phyloP scores from a whole-genome alignment of 2,888 invertebrate genomes.

The Drosophila prolongata region DNA sequence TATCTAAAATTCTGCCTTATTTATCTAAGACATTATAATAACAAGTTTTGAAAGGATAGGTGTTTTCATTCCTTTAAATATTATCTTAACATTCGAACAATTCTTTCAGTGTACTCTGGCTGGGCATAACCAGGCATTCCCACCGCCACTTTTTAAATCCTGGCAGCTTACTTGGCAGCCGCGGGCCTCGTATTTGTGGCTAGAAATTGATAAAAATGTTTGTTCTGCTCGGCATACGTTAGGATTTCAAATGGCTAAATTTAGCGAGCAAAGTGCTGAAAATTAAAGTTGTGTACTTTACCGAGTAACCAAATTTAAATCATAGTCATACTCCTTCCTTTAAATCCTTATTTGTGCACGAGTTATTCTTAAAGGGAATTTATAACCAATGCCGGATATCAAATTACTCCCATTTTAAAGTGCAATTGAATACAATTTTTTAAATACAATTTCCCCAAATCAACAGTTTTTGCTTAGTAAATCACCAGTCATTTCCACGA shows the following conservation, averaged over 20 bases:
- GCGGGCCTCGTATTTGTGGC: slow-evolving; percentile 7
- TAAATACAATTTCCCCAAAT: slow-evolving; percentile 1
- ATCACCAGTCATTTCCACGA: not conserved
- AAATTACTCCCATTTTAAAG: not conserved
- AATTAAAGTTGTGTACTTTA: not conserved
- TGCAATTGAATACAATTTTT: not conserved
- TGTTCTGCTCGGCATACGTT: slow-evolving; percentile 42
- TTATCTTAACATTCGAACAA: not conserved
- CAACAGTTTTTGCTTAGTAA: slow-evolving; percentile 19
- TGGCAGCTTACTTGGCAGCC: slow-evolving; percentile 58
- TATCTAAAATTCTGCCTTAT: too few species aligned
- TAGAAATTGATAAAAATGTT: slow-evolving; percentile 72
- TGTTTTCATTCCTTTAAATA: too few species aligned
- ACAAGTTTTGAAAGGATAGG: too few species aligned
- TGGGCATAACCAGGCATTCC: slow-evolving; percentile 62
- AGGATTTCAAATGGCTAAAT: slow-evolving; percentile 65
- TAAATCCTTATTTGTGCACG: not conserved
- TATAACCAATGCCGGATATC: not conserved
- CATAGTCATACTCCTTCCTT: not conserved
- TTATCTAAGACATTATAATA: too few species aligned
- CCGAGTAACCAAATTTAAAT: not conserved
- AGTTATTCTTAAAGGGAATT: not conserved
- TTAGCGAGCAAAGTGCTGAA: slow-evolving; percentile 19
- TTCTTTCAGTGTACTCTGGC: not conserved
- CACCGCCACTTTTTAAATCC: slow-evolving; percentile 71